A percentile compares a stretch with the other conserved stretches of the same genome.
Conservation (phyloP, 2,797 vertebrate species). For the Pangasius mekongensis region DNA sequence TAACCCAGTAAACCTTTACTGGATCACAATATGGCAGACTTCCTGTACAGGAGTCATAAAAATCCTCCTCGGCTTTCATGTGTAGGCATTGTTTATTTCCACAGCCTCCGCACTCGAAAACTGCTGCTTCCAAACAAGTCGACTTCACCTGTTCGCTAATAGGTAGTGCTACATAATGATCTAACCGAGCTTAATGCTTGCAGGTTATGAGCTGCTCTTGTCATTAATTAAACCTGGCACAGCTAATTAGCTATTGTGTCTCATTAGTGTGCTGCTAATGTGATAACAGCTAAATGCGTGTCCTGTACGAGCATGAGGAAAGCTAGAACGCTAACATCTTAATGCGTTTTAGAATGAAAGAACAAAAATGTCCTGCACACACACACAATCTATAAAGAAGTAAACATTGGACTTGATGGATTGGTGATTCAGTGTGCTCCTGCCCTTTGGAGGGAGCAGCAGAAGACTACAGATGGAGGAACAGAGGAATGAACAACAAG, state of each 20-base stretch:
- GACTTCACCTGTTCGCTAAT: background rate
- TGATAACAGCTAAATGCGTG: background rate
- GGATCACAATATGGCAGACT: background rate
- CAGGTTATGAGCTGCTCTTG: conserved; percentile 13
- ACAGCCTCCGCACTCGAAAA: background rate
- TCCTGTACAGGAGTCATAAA: background rate
- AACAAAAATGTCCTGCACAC: conserved; percentile 1
- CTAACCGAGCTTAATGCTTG: background rate
- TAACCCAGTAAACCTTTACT: background rate
- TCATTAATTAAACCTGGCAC: conserved; percentile 36
- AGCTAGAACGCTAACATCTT: background rate
- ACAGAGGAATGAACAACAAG: background rate
- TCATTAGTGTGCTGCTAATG: conserved; percentile 1
- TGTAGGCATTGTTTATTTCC: background rate
- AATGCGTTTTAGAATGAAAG: background rate
- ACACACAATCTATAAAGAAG: conserved; percentile 22
- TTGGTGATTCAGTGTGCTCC: conserved; percentile 38
- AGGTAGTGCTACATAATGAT: background rate
- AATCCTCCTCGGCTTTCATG: background rate
- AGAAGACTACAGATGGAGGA: conserved; percentile 23
- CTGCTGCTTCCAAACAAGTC: background rate
- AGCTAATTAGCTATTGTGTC: conserved; percentile 32
- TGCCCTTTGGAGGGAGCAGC: conserved; percentile 15
- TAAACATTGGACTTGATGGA: conserved; percentile 9
- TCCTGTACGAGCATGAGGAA: background rate